Evolutionary conservation across 2,113 vertebrate species (phyloP).

Genomic region (Hepsetus odoe): DNA sequence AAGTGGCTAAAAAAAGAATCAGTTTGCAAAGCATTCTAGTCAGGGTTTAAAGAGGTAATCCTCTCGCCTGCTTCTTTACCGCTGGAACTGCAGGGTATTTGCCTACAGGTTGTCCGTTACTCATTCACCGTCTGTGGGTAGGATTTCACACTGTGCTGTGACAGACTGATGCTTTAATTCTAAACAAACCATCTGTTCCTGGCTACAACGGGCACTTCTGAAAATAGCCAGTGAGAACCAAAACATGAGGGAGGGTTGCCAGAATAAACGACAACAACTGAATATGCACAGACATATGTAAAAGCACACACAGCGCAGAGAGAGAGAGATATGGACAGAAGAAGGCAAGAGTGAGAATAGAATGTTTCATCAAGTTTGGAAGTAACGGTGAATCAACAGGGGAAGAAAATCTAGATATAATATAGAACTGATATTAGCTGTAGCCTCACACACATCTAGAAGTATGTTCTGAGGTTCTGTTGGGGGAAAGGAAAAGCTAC

Average conservation of each 20-base stretch:
- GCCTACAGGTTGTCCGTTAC: conserved; percentile 38
- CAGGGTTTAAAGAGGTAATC: conserved; percentile 10
- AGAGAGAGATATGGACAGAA: conserved; percentile 52
- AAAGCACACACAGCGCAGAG: conserved; percentile 12
- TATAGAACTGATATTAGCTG: neutral
- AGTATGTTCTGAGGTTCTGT: conserved; percentile 52
- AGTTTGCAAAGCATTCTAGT: neutral
- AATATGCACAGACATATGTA: conserved; percentile 48
- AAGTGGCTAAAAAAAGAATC: neutral
- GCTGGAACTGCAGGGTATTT: conserved; percentile 9
- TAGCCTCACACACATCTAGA: conserved; percentile 12
- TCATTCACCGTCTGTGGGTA: conserved; percentile 32
- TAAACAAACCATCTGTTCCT: conserved; percentile 38
- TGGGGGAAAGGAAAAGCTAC: neutral
- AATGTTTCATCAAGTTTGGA: conserved; percentile 46
- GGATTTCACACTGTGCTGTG: conserved; percentile 36
- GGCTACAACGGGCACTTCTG: conserved; percentile 8
- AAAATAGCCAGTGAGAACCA: conserved; percentile 47
- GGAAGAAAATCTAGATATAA: conserved; percentile 37
- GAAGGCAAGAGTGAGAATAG: conserved; percentile 33
- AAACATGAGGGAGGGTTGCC: conserved; percentile 54
- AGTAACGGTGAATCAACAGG: conserved; percentile 18
- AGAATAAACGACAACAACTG: conserved; percentile 55
- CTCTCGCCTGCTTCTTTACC: conserved; percentile 3
- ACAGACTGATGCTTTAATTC: conserved; percentile 6